Base-by-base conservation (phyloP, 2,888 invertebrate species). In the Drosophila robusta region DNA sequence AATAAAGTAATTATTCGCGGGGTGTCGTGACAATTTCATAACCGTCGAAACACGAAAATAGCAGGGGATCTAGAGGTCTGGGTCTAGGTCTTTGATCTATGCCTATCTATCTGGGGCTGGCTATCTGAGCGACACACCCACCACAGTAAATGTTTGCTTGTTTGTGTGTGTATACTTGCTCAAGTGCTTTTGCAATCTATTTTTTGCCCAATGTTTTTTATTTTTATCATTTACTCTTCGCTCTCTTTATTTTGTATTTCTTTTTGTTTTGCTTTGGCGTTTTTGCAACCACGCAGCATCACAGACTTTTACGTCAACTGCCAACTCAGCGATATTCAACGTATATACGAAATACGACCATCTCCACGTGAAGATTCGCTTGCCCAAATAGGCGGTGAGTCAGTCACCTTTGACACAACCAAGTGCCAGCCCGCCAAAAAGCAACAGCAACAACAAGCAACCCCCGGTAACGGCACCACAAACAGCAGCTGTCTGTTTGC, bases 301-400 rank as follows among this genome's bases (percentile, higher is more conserved):
- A 5, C 44, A 52, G 22, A 34, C 16, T 60, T 70, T 75, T 56
- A 22, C 24, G 44, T 55, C 55, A 63, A 64, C 44, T 73, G 78
- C 81, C 78, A 85, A 63, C 75, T 60, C 60, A 66, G 60, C 79
- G 47, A 50, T 57, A 47, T 44, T 24, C 24, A 14, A 24, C 42
- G 12, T 34, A 9, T 39, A 9, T 32, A 38, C 12, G 11, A 29
- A 18, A 42, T 74, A 39, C 22, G 24, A 32, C 8, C 39, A 38
- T 24, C 39, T 58, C 50, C 60, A 54, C 50, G 66, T 50, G 57
- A 26, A 56, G 18, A 56, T 18, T 69, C 51, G 2, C 4, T 29
- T 39, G 29, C 8, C n/a, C 22, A 11, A 26, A 4, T 4, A 8
- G 24, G 51, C 26, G 54, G 54, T 57, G 4, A 18, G 18, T 51